Conservation (phyloP, 2,113 vertebrate genomes). For the Lepus timidus region DNA sequence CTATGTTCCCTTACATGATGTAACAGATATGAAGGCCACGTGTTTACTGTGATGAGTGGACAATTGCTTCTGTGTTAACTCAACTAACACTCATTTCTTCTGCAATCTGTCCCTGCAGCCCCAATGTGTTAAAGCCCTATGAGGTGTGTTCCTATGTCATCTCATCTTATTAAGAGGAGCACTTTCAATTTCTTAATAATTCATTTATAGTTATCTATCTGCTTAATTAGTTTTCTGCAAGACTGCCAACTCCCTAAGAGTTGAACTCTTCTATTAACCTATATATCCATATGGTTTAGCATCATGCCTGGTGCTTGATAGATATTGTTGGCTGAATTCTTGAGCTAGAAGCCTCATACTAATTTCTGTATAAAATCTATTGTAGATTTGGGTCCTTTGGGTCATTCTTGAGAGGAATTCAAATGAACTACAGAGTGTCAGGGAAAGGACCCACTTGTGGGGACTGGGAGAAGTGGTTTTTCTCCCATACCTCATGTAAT, state of each 20-base stretch:
- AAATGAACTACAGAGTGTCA: background rate
- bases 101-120: background rate
- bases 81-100: background rate
- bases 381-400: background rate
- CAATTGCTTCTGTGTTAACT: background rate
- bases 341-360: background rate
- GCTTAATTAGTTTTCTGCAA: background rate
- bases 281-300: background rate
- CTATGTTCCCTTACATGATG: background rate
- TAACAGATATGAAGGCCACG: background rate
- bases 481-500: background rate
- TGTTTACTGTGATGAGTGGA: background rate
- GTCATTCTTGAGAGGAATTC: background rate
- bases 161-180: background rate
- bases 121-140: background rate
- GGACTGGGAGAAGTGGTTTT: background rate
- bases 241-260: background rate
- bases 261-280: background rate
- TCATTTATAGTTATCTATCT: background rate
- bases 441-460: background rate
- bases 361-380: background rate
- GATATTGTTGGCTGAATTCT: background rate
- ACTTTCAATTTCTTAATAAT: background rate
- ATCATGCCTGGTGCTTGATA: background rate
- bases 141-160: background rate